Conservation (phyloP, 2,797 vertebrate species). For the Uromys caudimaculatus region DNA sequence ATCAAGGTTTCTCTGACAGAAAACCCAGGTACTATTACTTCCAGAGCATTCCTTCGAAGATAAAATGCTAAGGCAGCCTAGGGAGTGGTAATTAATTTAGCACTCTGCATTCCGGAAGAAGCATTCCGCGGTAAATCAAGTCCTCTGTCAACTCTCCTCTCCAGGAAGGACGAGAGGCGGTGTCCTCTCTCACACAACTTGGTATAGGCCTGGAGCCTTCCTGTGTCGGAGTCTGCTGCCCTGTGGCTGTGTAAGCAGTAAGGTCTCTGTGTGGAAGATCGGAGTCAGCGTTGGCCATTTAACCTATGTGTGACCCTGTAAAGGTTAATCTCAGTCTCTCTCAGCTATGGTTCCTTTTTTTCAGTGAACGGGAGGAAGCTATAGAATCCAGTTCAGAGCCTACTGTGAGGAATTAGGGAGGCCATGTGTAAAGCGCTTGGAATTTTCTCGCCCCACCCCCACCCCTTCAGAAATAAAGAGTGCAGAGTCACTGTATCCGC, state of each 20-base stretch:
- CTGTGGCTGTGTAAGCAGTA: background rate
- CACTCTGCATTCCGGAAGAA: constrained; percentile 30
- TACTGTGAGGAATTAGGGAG: background rate
- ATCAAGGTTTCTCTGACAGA: constrained; percentile 21
- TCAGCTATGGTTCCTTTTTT: constrained; percentile 43
- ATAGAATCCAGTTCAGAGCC: background rate
- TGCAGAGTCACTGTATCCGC: constrained; percentile 5
- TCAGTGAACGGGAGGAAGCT: background rate
- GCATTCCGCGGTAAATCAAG: background rate
- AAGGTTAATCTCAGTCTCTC: background rate
- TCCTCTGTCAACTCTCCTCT: background rate
- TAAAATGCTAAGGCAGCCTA: background rate
- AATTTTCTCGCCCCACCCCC: background rate
- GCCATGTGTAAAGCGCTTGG: background rate
- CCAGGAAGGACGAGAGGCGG: background rate
- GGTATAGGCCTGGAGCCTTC: background rate
- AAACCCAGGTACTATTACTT: background rate
- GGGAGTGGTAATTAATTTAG: background rate
- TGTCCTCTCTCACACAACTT: background rate
- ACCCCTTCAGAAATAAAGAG: constrained; percentile 33
- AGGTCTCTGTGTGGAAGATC: background rate
- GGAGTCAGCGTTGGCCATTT: background rate
- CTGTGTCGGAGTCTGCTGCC: background rate
- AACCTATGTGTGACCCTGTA: background rate
- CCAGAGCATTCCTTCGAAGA: constrained; percentile 19